Evolutionary conservation across 2,888 invertebrate genomes (phyloP).

Genomic region (Dexiosoma caninum): DNA sequence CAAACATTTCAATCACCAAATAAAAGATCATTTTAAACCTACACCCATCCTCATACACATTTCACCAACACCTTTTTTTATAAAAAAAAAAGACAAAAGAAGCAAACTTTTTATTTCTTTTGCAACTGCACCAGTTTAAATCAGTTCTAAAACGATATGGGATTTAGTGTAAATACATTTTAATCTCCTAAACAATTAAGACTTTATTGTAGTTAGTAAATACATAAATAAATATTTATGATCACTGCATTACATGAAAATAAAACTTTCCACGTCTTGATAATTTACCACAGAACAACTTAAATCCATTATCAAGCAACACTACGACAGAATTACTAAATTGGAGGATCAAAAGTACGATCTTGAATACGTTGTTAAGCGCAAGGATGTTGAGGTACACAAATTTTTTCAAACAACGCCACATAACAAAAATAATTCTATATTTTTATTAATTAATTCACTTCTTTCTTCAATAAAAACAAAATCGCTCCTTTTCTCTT

Average conservation of each 20-base stretch:
- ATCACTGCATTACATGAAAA: neutral
- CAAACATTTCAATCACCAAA: constrained; percentile 15
- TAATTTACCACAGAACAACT: constrained; percentile 82
- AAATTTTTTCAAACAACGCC: constrained; percentile 62
- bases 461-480: constrained; percentile 12
- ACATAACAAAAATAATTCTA: constrained; percentile 33
- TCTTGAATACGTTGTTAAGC: constrained; percentile 98
- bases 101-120: neutral
- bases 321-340: constrained; percentile 90
- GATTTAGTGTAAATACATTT: constrained; percentile 16
- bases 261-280: constrained; percentile 15
- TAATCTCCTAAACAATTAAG: neutral
- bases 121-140: constrained; percentile 21
- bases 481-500: constrained; percentile 23
- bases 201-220: too few species aligned
- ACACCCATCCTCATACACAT: constrained; percentile 48
- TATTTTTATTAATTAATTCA: neutral
- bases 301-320: constrained; percentile 87
- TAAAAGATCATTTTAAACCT: constrained; percentile 5
- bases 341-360: constrained; percentile 98
- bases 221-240: neutral
- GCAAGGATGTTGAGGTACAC: constrained; percentile 99
- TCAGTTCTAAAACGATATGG: neutral
- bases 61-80: constrained; percentile 3
- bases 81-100: neutral